Conservation (phyloP, 2,888 invertebrate genomes). For the Zootermopsis nevadensis region DNA sequence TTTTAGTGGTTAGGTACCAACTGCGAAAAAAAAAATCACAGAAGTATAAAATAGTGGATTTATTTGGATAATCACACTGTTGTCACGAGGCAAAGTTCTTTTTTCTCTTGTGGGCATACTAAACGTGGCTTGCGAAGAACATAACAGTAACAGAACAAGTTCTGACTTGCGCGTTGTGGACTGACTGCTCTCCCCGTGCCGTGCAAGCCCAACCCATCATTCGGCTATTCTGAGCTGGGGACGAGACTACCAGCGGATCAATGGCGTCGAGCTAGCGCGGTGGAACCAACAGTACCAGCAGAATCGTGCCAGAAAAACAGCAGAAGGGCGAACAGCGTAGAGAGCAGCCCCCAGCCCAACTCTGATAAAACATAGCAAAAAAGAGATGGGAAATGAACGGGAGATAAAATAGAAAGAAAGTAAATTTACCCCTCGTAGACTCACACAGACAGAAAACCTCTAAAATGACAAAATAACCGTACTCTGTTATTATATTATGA, state of each 20-base stretch:
- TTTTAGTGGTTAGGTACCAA: no score
- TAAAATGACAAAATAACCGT: slow-evolving; percentile 36
- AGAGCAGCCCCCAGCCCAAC: slow-evolving; percentile 23
- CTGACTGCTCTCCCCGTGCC: slow-evolving; percentile 24
- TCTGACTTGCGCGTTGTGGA: slow-evolving; percentile 9
- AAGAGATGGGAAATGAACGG: slow-evolving; percentile 38
- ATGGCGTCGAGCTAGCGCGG: slow-evolving; percentile 49
- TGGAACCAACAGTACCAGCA: slow-evolving; percentile 42
- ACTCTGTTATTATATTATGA: slow-evolving; percentile 17
- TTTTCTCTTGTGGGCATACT: neutral
- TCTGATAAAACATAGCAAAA: slow-evolving; percentile 35
- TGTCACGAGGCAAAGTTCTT: neutral
- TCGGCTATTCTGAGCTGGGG: slow-evolving; percentile 34
- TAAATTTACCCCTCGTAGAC: slow-evolving; percentile 36
- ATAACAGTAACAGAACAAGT: neutral
- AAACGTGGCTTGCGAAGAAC: neutral
- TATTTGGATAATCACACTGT: neutral
- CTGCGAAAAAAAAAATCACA: no score
- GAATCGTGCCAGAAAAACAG: slow-evolving; percentile 51
- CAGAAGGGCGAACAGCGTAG: slow-evolving; percentile 49
- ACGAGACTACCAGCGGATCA: slow-evolving; percentile 49
- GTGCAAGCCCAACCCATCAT: slow-evolving; percentile 5
- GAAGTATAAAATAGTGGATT: neutral
- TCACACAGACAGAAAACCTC: slow-evolving; percentile 28
- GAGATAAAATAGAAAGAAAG: slow-evolving; percentile 41